phyloP scores from a whole-genome alignment of 2,888 invertebrate genomes.

The Xylota segnis region DNA sequence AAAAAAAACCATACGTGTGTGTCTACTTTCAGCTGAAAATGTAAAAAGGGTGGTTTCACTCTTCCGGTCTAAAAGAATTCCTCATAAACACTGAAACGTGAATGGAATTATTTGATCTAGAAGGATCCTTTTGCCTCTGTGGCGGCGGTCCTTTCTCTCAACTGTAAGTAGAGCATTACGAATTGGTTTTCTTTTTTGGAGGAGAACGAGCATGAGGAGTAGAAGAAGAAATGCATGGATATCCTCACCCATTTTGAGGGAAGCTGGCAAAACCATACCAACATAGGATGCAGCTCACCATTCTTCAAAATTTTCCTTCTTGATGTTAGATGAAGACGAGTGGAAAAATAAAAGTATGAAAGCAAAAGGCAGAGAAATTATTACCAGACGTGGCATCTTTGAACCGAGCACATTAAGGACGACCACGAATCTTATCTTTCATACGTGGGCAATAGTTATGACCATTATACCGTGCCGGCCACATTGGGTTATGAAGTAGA shows the following conservation, averaged over 20 bases:
- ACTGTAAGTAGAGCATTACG: constrained; percentile 65
- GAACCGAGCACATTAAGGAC: constrained; percentile 52
- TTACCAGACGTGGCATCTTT: constrained; percentile 65
- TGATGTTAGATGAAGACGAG: constrained; percentile 58
- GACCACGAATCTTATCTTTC: constrained; percentile 56
- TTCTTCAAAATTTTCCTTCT: constrained; percentile 33
- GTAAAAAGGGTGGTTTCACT: not conserved
- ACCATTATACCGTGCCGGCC: not conserved
- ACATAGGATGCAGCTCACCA: constrained; percentile 31
- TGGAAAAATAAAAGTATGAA: constrained; percentile 21
- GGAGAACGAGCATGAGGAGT: no score
- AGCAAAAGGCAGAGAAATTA: constrained; percentile 54
- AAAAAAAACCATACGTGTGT: not conserved
- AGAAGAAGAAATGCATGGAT: constrained; percentile 36
- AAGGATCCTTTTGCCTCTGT: constrained; percentile 8
- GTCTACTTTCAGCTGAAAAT: not conserved
- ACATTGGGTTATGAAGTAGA: constrained; percentile 21
- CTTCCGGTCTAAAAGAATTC: constrained; percentile 47
- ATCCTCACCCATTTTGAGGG: not conserved
- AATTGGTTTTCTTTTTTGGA: no score
- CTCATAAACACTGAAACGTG: constrained; percentile 66
- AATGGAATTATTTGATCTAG: constrained; percentile 55
- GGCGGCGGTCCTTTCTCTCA: constrained; percentile 29
- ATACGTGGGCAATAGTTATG: constrained; percentile 32
- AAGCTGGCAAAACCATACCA: constrained; percentile 14